Conservation (phyloP, 30 jellyfish, hydroid and myxozoan species). For the Mastigias papua region DNA sequence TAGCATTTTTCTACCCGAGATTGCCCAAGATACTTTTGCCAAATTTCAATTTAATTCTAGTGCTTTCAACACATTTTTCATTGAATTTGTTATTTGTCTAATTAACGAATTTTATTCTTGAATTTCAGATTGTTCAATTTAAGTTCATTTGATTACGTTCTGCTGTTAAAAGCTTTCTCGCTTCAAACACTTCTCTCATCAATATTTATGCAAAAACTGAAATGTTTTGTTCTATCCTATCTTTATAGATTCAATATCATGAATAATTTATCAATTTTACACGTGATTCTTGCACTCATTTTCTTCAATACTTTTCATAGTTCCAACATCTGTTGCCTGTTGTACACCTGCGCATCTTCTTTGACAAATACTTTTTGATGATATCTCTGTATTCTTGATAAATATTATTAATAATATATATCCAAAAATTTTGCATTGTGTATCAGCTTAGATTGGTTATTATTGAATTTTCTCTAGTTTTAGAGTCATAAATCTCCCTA, state of each 20-base stretch:
- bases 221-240: neutral
- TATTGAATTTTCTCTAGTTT: conserved; percentile 35
- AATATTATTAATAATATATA: conserved; percentile 64
- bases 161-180: conserved; percentile 6
- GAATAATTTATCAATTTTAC: conserved; percentile 34
- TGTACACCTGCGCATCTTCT: conserved; percentile 59
- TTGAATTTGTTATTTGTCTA: neutral
- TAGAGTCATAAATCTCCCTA: neutral
- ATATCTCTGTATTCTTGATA: conserved; percentile 49
- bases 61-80: neutral
- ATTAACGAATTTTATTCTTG: conserved; percentile 6
- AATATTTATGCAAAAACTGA: conserved; percentile 3
- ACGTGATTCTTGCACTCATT: conserved; percentile 24
- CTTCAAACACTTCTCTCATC: conserved; percentile 28
- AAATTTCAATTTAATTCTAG: neutral
- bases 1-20: neutral
- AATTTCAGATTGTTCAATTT: neutral
- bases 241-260: conserved; percentile 29
- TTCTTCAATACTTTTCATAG: neutral
- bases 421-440: conserved; percentile 13
- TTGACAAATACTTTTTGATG: conserved; percentile 46
- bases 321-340: neutral
- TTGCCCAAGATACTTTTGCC: neutral
- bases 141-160: neutral
- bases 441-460: neutral